phyloP scores from a whole-genome alignment of 2,113 vertebrate genomes.

The Megaleporinus macrocephalus region DNA sequence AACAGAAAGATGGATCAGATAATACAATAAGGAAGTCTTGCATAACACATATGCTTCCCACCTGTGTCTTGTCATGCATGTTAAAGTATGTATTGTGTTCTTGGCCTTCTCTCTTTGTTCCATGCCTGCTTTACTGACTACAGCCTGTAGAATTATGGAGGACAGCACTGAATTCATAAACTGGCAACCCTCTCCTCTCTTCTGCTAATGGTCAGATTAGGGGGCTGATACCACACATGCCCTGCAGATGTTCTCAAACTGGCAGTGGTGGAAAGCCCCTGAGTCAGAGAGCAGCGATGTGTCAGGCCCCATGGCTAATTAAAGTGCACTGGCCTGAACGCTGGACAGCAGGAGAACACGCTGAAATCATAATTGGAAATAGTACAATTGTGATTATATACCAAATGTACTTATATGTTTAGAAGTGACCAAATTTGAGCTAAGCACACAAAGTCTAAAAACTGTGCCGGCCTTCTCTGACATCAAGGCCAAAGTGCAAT shows the following conservation, averaged over 20 bases:
- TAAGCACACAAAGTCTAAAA: too few species aligned
- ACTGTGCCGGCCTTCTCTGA: too few species aligned
- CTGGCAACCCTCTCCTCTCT: constrained; percentile 1
- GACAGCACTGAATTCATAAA: background rate
- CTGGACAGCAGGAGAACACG: background rate
- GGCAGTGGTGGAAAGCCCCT: background rate
- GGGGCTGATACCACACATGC: constrained; percentile 21
- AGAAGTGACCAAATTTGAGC: too few species aligned
- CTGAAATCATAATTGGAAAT: too few species aligned
- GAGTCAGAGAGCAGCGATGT: background rate
- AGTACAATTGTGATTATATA: too few species aligned
- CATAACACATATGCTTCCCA: background rate
- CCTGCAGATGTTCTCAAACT: constrained; percentile 1
- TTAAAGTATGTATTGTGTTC: background rate
- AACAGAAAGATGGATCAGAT: constrained; percentile 20
- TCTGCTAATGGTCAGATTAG: background rate
- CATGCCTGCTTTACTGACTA: background rate
- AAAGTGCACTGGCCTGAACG: background rate
- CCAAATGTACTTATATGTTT: too few species aligned
- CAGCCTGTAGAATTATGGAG: background rate
- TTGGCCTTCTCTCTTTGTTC: background rate
- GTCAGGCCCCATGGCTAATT: background rate
- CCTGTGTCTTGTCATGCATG: constrained; percentile 16
- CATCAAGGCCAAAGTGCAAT: too few species aligned
- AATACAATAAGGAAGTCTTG: background rate